Percentiles rank a stretch among this genome's conserved stretches.
These are phyloP conservation scores for Ophthalmolycus amberensis DNA, from an alignment of 2,113 vertebrate species.

Conservation along the genomic window DNA sequence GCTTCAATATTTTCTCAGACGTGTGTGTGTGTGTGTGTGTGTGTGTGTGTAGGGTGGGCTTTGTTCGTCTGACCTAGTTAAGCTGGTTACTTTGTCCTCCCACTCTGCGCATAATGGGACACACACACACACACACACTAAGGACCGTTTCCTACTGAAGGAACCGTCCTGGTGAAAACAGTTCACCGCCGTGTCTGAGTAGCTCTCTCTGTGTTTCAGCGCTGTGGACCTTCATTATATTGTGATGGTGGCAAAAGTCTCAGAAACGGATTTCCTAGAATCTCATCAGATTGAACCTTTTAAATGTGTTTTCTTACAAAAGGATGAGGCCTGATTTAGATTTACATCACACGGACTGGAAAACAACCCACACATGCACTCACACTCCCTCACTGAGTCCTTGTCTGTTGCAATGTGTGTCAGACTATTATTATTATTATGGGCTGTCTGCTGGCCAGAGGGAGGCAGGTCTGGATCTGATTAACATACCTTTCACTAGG, in stretches of 20 bases:
- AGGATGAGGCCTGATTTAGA: background rate
- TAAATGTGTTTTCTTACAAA: background rate
- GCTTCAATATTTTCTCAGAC: conserved; percentile 3
- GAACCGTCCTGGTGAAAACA: conserved; percentile 1
- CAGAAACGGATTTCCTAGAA: background rate
- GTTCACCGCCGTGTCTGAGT: background rate
- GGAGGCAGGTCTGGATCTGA: conserved; percentile 62
- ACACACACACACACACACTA: conserved; percentile 7
- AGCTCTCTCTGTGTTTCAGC: background rate
- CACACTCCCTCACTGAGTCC: background rate
- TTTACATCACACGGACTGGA: background rate
- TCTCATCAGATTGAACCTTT: background rate
- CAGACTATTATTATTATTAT: conserved; percentile 35
- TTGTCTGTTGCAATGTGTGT: conserved; percentile 32
- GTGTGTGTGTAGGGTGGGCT: conserved; percentile 49
- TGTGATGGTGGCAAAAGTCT: background rate
- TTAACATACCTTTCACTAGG: conserved; percentile 55
- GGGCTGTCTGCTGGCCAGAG: conserved; percentile 19
- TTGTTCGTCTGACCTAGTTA: conserved; percentile 77
- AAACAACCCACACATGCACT: background rate
- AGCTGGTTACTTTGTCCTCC: conserved; percentile 65
- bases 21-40: conserved; percentile 15
- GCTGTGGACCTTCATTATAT: background rate
- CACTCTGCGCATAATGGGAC: conserved; percentile 56
- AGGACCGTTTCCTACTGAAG: conserved; percentile 16